phyloP scores from a whole-genome alignment of 2,113 vertebrate genomes.

The Lepidothrix coronata region DNA sequence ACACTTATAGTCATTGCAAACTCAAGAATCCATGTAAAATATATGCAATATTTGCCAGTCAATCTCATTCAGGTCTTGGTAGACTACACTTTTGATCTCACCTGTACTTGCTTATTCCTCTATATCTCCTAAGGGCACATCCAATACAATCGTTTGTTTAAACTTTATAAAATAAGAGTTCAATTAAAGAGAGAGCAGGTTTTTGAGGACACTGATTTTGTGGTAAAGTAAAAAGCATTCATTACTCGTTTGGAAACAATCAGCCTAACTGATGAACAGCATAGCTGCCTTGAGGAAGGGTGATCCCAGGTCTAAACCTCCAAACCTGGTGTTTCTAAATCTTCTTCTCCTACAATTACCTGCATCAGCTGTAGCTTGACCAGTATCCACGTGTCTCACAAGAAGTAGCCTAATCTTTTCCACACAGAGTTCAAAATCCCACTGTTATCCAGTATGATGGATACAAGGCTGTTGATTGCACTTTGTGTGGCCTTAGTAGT shows the following conservation, averaged over 20 bases:
- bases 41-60: background rate
- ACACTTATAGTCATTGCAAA: background rate
- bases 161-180: background rate
- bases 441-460: accelerated
- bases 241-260: background rate
- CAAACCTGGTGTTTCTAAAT: background rate
- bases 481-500: background rate
- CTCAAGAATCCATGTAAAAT: background rate
- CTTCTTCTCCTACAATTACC: background rate
- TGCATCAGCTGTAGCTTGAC: background rate
- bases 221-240: background rate
- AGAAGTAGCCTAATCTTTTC: background rate
- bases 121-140: background rate
- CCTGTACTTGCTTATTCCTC: background rate
- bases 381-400: background rate
- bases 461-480: background rate
- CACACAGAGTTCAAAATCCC: background rate
- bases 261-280: background rate
- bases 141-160: background rate
- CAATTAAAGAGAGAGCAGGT: background rate
- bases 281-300: background rate
- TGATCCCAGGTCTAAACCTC: background rate
- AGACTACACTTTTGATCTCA: background rate
- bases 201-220: background rate
- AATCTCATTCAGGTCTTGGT: background rate